Evolutionary conservation across 2,113 vertebrate species (phyloP).

Genomic region (Vicugna pacos): DNA sequence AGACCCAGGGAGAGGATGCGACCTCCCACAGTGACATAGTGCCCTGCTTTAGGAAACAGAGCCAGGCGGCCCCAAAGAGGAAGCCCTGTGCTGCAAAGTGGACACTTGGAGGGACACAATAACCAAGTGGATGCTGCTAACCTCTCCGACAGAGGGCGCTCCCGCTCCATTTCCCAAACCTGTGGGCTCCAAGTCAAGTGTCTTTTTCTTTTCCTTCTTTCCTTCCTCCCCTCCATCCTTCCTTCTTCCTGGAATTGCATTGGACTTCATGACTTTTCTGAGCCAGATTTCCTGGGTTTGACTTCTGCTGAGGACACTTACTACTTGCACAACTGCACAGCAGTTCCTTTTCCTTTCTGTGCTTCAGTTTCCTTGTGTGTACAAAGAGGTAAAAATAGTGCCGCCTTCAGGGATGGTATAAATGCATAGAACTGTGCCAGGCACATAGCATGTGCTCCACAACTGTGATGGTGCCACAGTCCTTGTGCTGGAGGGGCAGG

Average conservation of each 20-base stretch:
- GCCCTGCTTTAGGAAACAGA: background rate
- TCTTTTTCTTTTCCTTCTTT: background rate
- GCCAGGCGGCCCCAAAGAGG: background rate
- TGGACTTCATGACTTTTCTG: background rate
- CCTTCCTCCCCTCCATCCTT: too few species aligned
- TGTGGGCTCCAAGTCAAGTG: background rate
- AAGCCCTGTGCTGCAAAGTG: background rate
- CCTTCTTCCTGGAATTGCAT: background rate
- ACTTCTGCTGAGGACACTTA: background rate
- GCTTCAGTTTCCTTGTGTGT: background rate
- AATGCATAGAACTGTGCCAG: too few species aligned
- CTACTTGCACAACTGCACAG: too few species aligned
- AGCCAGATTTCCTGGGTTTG: background rate
- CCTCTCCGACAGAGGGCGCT: background rate
- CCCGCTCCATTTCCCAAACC: background rate
- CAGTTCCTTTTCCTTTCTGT: background rate
- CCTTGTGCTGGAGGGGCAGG: too few species aligned
- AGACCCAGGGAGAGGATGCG: background rate
- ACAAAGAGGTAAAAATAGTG: background rate
- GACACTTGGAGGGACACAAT: rapidly evolving
- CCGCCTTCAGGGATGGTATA: background rate
- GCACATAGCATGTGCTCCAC: background rate
- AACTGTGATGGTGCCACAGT: background rate
- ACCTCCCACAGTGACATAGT: background rate
- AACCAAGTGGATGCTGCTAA: background rate